Percentiles rank a stretch among this genome's conserved stretches.
Evolutionary conservation across 2,888 invertebrate genomes (phyloP).

Genomic region (Drosophila siamana): DNA sequence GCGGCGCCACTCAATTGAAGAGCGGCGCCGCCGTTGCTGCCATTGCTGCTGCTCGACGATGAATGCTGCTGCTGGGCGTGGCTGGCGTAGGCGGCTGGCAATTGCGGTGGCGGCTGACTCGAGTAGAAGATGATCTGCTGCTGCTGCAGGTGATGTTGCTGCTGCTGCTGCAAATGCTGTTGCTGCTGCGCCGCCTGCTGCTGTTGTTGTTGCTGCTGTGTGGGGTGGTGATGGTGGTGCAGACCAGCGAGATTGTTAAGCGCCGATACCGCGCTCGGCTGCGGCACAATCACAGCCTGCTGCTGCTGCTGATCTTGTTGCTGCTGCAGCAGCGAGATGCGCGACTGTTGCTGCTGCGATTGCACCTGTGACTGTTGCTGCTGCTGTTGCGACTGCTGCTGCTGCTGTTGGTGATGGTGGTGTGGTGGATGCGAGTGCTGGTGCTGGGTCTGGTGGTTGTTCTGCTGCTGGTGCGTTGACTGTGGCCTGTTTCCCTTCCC

Average conservation of each 20-base stretch:
- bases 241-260: conserved; percentile 47
- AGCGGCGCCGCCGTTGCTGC: conserved; percentile 65
- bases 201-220: conserved; percentile 49
- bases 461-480: conserved; percentile 78
- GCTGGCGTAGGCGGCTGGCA: conserved; percentile 31
- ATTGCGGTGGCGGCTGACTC: conserved; percentile 36
- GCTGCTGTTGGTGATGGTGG: conserved; percentile 59
- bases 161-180: conserved; percentile 32
- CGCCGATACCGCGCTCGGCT: conserved; percentile 31
- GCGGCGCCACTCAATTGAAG: conserved; percentile 74
- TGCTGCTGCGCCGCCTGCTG: conserved; percentile 41
- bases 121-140: conserved; percentile 55
- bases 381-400: conserved; percentile 29
- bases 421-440: conserved; percentile 59
- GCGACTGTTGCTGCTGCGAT: conserved; percentile 64
- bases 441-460: conserved; percentile 74
- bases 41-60: conserved; percentile 62
- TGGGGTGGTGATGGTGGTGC: conserved; percentile 51
- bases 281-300: conserved; percentile 61
- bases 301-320: conserved; percentile 59
- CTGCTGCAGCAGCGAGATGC: conserved; percentile 48
- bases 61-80: conserved; percentile 52
- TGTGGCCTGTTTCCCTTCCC: conserved; percentile 83
- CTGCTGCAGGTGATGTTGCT: conserved; percentile 43
- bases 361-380: conserved; percentile 57